Conservation (phyloP, 2,113 vertebrate species). For the Macroglossus sobrinus region DNA sequence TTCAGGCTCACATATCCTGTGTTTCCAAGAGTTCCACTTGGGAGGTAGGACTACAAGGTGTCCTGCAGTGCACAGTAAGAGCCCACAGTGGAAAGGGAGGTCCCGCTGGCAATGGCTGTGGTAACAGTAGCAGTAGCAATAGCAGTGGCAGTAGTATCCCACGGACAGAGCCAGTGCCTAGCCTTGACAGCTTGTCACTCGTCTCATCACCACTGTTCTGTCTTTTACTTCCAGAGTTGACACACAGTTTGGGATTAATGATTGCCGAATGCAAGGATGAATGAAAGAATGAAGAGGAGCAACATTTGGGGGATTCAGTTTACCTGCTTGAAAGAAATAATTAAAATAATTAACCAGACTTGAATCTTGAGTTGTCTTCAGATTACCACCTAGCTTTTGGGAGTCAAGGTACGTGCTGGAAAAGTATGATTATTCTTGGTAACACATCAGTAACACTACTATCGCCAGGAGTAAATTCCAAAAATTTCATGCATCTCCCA, state of each 20-base stretch:
- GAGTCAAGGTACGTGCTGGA: background rate
- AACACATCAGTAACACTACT: background rate
- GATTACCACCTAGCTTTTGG: background rate
- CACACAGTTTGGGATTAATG: background rate
- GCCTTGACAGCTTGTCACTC: too few species aligned
- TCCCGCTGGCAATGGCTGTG: background rate
- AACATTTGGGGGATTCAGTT: background rate
- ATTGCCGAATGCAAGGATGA: background rate
- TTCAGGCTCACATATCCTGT: background rate
- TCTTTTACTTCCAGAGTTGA: background rate
- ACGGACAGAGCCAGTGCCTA: fast-evolving
- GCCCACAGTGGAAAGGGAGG: fast-evolving
- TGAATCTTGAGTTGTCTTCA: background rate
- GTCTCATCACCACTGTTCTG: background rate
- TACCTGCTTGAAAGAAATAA: background rate
- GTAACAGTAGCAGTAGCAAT: background rate
- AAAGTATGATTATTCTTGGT: background rate
- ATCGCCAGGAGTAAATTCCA: background rate
- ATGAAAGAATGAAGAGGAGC: background rate
- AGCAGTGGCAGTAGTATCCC: background rate
- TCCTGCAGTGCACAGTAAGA: background rate
- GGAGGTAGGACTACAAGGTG: background rate
- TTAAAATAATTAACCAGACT: background rate
- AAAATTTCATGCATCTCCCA: background rate
- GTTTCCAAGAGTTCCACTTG: background rate